Percentiles rank a stretch among this genome's conserved stretches.
Conservation (phyloP, 1,140 invertebrate genomes). For the Ooceraea biroi region DNA sequence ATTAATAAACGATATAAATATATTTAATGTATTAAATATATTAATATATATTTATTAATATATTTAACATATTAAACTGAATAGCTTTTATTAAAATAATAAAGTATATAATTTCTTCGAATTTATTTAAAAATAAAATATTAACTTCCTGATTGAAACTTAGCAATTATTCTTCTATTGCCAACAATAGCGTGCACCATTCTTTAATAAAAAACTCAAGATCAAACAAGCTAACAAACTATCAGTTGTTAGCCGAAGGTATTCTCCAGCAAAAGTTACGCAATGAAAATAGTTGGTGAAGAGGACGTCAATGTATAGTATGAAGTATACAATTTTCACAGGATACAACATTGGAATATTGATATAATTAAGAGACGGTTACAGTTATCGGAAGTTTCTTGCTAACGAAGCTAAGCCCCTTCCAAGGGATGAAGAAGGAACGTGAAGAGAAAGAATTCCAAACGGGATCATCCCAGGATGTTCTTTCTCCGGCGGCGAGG, state of each 20-base stretch:
- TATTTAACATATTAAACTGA: too few species aligned
- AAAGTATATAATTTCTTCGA: neutral
- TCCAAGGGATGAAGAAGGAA: neutral
- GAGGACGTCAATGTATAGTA: conserved; percentile 32
- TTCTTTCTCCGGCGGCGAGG: neutral
- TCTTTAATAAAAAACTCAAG: neutral
- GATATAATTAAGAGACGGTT: conserved; percentile 41
- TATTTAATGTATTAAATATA: too few species aligned
- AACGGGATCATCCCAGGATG: neutral
- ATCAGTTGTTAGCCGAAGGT: conserved; percentile 18
- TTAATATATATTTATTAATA: neutral
- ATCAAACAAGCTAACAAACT: conserved; percentile 30
- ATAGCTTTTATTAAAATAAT: conserved; percentile 16
- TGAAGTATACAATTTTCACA: conserved; percentile 15
- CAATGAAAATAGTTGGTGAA: conserved; percentile 37
- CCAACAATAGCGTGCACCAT: neutral
- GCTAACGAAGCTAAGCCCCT: neutral
- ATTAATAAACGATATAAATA: too few species aligned
- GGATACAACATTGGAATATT: conserved; percentile 26
- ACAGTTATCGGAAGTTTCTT: conserved; percentile 38
- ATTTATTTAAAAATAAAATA: conserved; percentile 10
- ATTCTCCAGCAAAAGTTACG: conserved; percentile 21
- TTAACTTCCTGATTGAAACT: conserved; percentile 13
- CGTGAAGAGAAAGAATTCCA: neutral
- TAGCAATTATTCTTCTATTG: neutral